Percentiles rank a stretch among this genome's conserved stretches.
phyloP scores from a whole-genome alignment of 1,140 invertebrate genomes.

The Nylanderia fulva region DNA sequence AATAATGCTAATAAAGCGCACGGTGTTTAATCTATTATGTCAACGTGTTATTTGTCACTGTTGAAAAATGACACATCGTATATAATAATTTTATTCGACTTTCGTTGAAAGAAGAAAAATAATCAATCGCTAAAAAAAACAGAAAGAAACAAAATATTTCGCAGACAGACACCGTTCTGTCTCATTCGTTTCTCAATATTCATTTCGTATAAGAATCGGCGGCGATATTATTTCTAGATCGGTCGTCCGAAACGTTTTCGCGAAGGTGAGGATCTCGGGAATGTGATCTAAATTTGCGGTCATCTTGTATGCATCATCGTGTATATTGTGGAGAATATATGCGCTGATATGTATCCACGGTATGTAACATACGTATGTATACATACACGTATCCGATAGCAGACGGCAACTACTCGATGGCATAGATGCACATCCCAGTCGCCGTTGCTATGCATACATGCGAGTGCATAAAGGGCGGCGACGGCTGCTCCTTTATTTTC shows the following conservation, averaged over 20 bases:
- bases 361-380: conserved; percentile 11
- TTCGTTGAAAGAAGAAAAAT: background rate
- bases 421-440: conserved; percentile 40
- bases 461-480: conserved; percentile 48
- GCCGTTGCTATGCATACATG: conserved; percentile 48
- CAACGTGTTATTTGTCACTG: background rate
- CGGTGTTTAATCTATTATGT: background rate
- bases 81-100: background rate
- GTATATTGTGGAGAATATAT: background rate
- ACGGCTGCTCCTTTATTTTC: conserved; percentile 63
- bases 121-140: background rate
- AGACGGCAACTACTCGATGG: conserved; percentile 38
- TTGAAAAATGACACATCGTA: conserved; percentile 14
- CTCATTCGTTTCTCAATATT: background rate
- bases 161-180: background rate
- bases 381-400: conserved; percentile 41
- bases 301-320: conserved; percentile 22
- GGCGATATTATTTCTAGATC: conserved; percentile 20
- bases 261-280: conserved; percentile 45
- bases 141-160: background rate
- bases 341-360: conserved; percentile 9
- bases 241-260: conserved; percentile 13
- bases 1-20: background rate
- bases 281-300: conserved; percentile 61
- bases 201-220: background rate